Conservation (phyloP, 2,797 vertebrate species). For the Spheniscus humboldti region DNA sequence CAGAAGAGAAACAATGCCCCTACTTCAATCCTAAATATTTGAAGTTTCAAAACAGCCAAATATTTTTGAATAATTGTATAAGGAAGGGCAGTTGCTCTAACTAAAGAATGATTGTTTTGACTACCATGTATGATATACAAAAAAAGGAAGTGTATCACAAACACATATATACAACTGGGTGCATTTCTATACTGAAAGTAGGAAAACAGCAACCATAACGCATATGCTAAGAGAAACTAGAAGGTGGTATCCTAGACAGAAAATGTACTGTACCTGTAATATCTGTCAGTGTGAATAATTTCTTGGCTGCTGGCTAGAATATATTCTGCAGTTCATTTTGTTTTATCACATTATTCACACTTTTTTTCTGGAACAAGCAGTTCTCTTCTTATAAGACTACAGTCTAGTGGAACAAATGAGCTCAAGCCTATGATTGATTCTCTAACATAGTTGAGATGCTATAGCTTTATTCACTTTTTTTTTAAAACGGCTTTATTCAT, state of each 20-base stretch:
- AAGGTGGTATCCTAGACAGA: slow-evolving; percentile 29
- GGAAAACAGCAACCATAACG: slow-evolving; percentile 1
- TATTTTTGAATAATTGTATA: neutral
- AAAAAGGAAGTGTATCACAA: neutral
- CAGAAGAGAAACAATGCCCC: neutral
- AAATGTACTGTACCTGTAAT: slow-evolving; percentile 54
- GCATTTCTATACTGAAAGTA: neutral
- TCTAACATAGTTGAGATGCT: slow-evolving; percentile 45
- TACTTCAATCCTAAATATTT: neutral
- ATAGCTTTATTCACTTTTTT: slow-evolving; percentile 34
- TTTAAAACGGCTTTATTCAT: slow-evolving; percentile 48
- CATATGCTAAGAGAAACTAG: slow-evolving; percentile 26
- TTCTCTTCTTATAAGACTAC: slow-evolving; percentile 41
- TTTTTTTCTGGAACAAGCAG: slow-evolving; percentile 66
- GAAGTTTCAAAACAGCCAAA: neutral
- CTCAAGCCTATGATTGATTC: slow-evolving; percentile 57
- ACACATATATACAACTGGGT: neutral
- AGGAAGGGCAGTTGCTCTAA: neutral
- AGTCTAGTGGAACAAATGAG: slow-evolving; percentile 57
- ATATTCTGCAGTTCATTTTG: slow-evolving; percentile 58
- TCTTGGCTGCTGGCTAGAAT: slow-evolving; percentile 62
- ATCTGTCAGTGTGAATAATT: slow-evolving; percentile 62
- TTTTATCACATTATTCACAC: slow-evolving; percentile 63
- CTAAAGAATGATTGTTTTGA: neutral
- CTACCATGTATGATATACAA: neutral